Evolutionary conservation across 35 echinoderm and acorn worm genomes (phyloP), one percentile per base, ranked within the genome.

Genomic region (Lytechinus pictus): DNA sequence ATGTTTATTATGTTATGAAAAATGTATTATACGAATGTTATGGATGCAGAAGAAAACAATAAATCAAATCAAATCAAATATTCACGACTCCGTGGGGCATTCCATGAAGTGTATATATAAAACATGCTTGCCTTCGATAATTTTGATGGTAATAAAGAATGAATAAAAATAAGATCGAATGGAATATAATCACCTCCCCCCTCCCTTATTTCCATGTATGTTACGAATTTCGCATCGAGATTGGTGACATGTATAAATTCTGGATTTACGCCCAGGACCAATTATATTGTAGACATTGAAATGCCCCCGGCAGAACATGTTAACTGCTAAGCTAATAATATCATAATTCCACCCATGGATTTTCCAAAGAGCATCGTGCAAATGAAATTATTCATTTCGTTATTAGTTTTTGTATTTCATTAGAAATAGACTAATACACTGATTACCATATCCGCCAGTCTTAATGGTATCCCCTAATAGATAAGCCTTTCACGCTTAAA

Each of bases 231-330:
- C 8, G 8, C 19, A 79, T 79, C 66, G 19, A 16, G 66, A 79
- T 79, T 24, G 19, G 61, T 13, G 61, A 71, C 19, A 71, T 21
- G 24, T 0, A 71, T 24, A 8, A 8, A n/a, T 27, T 44, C 33
- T 44, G 33, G 33, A 44, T 44, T 44, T 79, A 19, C 66, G 7
- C n/a, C 4, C 6, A 24, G 66, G 66, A 24, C 12, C 66, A 79
- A 79, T 79, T 79, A 79, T 79, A n/a, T 79, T 79, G n/a, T 79
- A 79, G 66, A 79, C 66, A 79, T 79, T 79, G 19, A 79, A 79
- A 24, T 24, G 66, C 66, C 21, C 7, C 66, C 66, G 66, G 66
- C 66, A 79, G 66, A 79, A 79, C 66, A 79, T 79, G 66, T 79
- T 79, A 79, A 24, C 66, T 79, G 66, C 66, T 79, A 79, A 79